A percentile compares a stretch with the other conserved stretches of the same genome.
These are phyloP conservation scores for Fistularia commersonii DNA, from an alignment of 2,797 vertebrate genomes.

Conservation along the genomic window DNA sequence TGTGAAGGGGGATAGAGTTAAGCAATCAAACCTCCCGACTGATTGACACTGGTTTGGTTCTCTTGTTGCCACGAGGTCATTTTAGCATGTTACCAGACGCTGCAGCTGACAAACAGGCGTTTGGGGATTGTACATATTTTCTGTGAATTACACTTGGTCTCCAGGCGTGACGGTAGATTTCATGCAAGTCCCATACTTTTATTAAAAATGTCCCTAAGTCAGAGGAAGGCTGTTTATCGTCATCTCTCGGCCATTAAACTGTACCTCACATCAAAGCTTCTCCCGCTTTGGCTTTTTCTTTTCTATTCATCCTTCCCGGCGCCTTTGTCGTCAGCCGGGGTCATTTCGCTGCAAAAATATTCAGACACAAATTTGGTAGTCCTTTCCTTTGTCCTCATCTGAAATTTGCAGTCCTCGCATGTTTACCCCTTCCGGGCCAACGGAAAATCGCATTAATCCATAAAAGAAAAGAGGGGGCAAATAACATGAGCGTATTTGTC, in stretches of 20 bases:
- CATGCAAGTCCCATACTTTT: constrained; percentile 6
- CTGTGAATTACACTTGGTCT: constrained; percentile 3
- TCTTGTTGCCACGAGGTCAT: too few species aligned
- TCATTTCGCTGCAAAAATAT: constrained; percentile 5
- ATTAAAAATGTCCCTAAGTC: neutral
- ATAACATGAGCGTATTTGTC: constrained; percentile 9
- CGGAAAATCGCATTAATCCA: constrained; percentile 1
- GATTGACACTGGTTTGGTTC: too few species aligned
- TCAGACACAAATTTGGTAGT: constrained; percentile 9
- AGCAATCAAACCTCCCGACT: too few species aligned
- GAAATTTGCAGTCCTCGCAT: neutral
- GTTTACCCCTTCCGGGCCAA: neutral
- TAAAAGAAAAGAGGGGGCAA: constrained; percentile 9
- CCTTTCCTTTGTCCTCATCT: neutral
- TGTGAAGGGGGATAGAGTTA: too few species aligned
- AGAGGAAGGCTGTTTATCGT: constrained; percentile 29
- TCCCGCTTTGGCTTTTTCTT: constrained; percentile 3
- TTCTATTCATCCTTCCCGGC: neutral
- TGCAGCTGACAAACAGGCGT: too few species aligned
- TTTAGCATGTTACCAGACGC: too few species aligned
- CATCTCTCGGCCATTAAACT: constrained; percentile 29
- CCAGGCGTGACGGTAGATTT: constrained; percentile 10
- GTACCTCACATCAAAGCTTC: constrained; percentile 26
- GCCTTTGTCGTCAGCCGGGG: neutral
- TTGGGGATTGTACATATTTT: neutral